Percentiles rank a stretch among this genome's conserved stretches.
These are phyloP conservation scores for Actinernus sp. DNA, from an alignment of 92 coral and sea anemone genomes.

Conservation along the genomic window DNA sequence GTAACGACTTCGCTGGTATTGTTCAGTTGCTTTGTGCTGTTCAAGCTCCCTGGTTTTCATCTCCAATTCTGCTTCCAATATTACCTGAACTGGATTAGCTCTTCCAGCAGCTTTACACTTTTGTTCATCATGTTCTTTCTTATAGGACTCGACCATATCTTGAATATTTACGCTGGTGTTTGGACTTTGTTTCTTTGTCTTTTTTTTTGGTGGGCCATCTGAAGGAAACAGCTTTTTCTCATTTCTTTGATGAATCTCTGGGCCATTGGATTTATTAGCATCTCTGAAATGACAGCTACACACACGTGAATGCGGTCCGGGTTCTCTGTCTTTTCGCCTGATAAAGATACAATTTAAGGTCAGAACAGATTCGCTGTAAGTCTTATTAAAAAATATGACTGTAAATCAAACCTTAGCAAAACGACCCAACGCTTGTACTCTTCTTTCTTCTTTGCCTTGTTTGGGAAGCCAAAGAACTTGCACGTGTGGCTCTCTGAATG, in stretches of 20 bases:
- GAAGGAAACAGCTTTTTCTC: constrained; percentile 2
- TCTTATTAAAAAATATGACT: not conserved
- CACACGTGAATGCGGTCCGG: not conserved
- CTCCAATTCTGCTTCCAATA: constrained; percentile 21
- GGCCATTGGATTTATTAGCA: not conserved
- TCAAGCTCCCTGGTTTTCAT: constrained; percentile 16
- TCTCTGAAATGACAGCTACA: constrained; percentile 5
- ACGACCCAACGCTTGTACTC: not conserved
- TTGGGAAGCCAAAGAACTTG: not conserved
- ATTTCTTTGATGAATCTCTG: not conserved
- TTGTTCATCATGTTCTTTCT: not conserved
- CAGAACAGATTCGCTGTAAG: not conserved
- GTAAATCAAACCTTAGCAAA: not conserved
- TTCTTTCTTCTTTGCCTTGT: not conserved
- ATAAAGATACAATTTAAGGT: constrained; percentile 1
- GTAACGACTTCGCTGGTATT: constrained; percentile 8
- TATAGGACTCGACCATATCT: constrained; percentile 14
- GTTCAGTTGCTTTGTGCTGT: constrained; percentile 8
- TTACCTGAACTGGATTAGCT: constrained; percentile 17
- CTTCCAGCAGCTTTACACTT: not conserved
- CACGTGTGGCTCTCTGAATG: constrained; percentile 3
- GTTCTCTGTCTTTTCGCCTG: constrained; percentile 4
- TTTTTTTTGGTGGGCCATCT: constrained; percentile 17
- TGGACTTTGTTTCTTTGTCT: constrained; percentile 3
- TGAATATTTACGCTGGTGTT: constrained; percentile 4